A percentile compares a stretch with the other conserved stretches of the same genome.
phyloP scores from a whole-genome alignment of 2,113 vertebrate species.

The Chionis minor region DNA sequence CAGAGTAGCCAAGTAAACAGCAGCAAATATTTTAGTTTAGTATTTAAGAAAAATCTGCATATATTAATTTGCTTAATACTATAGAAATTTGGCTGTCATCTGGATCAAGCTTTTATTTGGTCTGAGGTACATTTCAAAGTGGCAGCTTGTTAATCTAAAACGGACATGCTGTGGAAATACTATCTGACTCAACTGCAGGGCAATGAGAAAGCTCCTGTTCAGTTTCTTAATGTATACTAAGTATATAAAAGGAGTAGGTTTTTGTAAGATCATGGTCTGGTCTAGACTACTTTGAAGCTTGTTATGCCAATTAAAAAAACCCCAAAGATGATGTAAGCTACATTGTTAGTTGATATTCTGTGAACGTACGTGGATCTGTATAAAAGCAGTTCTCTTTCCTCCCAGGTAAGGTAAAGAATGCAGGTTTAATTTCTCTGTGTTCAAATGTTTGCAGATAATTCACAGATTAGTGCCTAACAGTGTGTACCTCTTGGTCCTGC shows the following conservation, averaged over 20 bases:
- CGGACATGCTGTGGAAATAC: neutral
- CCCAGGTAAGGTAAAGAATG: conserved; percentile 24
- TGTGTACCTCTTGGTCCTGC: neutral
- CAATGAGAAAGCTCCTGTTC: neutral
- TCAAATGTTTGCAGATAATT: conserved; percentile 42
- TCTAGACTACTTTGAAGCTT: neutral
- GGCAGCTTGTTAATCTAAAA: neutral
- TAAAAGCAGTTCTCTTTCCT: conserved; percentile 37
- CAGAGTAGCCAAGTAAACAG: neutral
- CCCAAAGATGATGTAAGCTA: neutral
- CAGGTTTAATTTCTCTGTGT: conserved; percentile 24
- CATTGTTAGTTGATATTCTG: conserved; percentile 13
- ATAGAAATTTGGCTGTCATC: neutral
- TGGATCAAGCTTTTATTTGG: conserved; percentile 26
- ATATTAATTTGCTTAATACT: neutral
- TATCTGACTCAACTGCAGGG: neutral
- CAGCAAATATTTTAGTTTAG: neutral
- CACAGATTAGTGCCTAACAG: neutral
- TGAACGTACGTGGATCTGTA: neutral
- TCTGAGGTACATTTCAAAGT: neutral
- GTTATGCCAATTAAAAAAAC: neutral
- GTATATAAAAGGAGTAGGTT: neutral
- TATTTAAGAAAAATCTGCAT: neutral
- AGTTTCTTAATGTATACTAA: neutral
- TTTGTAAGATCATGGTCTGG: neutral